A percentile compares a stretch with the other conserved stretches of the same genome.
phyloP scores from a whole-genome alignment of 2,797 vertebrate genomes.

The Limosa lapponica region DNA sequence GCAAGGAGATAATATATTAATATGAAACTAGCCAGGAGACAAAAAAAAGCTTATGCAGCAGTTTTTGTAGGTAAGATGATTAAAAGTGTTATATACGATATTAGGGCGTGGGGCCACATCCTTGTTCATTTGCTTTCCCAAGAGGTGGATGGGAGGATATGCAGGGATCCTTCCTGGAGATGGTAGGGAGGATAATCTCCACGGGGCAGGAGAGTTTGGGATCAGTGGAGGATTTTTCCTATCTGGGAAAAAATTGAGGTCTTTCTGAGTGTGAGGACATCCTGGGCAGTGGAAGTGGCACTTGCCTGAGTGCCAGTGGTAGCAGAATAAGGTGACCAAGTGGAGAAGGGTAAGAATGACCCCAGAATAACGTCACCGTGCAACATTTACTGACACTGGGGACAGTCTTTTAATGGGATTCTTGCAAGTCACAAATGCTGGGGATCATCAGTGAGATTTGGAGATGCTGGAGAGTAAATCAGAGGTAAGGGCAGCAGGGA shows the following conservation, averaged over 20 bases:
- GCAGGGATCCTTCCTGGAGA: not conserved
- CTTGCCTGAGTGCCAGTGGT: not conserved
- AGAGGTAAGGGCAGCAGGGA: not conserved
- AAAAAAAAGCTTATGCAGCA: slow-evolving; percentile 46
- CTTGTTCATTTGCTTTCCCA: slow-evolving; percentile 8
- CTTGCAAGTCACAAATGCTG: not conserved
- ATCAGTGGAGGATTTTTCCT: not conserved
- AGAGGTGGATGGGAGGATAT: not conserved
- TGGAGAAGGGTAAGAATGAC: not conserved
- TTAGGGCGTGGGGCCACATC: not conserved
- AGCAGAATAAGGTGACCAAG: not conserved
- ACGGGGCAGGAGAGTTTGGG: not conserved
- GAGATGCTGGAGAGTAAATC: not conserved
- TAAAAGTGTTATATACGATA: slow-evolving; percentile 1
- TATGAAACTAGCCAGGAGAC: slow-evolving; percentile 46
- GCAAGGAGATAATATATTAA: slow-evolving; percentile 59
- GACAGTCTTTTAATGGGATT: not conserved
- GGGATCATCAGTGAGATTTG: not conserved
- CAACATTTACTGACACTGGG: not conserved
- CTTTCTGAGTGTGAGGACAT: not conserved
- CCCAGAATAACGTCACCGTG: not conserved
- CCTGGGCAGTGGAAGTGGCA: rapidly evolving
- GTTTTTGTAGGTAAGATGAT: slow-evolving; percentile 48
- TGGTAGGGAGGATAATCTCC: not conserved
- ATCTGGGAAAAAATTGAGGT: not conserved